Evolutionary conservation across 2,113 vertebrate species (phyloP).

Genomic region (Indicator indicator): DNA sequence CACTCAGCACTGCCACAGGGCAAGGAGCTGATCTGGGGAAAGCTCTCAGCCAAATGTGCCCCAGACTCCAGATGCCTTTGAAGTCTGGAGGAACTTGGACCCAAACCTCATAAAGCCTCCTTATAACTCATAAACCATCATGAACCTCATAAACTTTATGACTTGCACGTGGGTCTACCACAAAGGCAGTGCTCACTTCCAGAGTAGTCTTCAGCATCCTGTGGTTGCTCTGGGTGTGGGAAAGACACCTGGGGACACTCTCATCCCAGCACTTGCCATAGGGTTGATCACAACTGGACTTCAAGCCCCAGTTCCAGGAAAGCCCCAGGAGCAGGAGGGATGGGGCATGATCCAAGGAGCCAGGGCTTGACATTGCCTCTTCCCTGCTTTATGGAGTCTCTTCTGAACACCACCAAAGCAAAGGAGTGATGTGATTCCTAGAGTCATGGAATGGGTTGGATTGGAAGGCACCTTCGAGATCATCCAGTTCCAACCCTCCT

Average conservation of each 20-base stretch:
- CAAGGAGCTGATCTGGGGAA: not conserved
- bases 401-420: not conserved
- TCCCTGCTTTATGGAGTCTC: not conserved
- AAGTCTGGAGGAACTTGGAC: not conserved
- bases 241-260: not conserved
- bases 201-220: too few species aligned
- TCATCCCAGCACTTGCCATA: not conserved
- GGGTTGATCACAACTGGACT: rapidly evolving
- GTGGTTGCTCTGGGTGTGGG: rapidly evolving
- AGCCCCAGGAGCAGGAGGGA: not conserved
- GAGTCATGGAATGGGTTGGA: too few species aligned
- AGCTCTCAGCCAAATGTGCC: not conserved
- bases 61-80: not conserved
- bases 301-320: not conserved
- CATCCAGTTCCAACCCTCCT: too few species aligned
- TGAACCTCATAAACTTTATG: not conserved
- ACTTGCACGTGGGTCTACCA: not conserved
- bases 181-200: not conserved
- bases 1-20: too few species aligned
- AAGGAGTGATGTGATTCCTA: not conserved
- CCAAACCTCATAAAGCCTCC: not conserved
- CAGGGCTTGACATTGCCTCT: not conserved
- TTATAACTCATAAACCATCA: not conserved
- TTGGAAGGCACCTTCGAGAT: too few species aligned
- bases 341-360: not conserved